Conservation (phyloP, 2,888 invertebrate genomes). For the Neria commutata region DNA sequence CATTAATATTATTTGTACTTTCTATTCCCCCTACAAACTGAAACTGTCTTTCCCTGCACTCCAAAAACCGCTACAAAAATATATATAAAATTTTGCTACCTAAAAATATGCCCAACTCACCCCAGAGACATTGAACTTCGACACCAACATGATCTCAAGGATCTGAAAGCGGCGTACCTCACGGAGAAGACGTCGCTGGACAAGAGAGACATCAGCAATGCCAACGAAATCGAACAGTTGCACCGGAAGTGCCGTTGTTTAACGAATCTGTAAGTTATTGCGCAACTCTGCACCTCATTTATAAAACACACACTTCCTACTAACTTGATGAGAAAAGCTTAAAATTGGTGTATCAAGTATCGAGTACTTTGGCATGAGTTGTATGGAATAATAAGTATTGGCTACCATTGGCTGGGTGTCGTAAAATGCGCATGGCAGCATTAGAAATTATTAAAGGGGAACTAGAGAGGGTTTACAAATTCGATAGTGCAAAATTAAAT, state of each 20-base stretch:
- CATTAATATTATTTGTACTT: slow-evolving; percentile 3
- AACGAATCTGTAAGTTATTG: slow-evolving; percentile 68
- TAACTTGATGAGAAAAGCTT: neutral
- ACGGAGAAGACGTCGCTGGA: slow-evolving; percentile 59
- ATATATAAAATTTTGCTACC: slow-evolving; percentile 29
- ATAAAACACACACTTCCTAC: neutral
- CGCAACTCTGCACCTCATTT: neutral
- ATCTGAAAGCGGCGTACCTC: slow-evolving; percentile 59
- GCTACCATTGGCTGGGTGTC: too few relatives aligned
- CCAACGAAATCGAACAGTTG: slow-evolving; percentile 65
- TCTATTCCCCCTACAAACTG: slow-evolving; percentile 11
- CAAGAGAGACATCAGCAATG: slow-evolving; percentile 64
- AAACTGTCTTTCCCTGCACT: neutral
- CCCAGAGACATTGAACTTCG: slow-evolving; percentile 63
- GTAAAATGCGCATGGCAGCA: too few relatives aligned
- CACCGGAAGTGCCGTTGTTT: slow-evolving; percentile 66
- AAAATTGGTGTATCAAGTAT: neutral
- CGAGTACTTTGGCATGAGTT: too few relatives aligned
- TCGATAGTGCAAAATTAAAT: too few relatives aligned
- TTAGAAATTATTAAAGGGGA: too few relatives aligned
- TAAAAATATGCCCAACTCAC: slow-evolving; percentile 27
- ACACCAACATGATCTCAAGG: slow-evolving; percentile 60
- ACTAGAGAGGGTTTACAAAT: too few relatives aligned
- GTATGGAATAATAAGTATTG: too few relatives aligned
- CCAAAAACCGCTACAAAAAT: too few relatives aligned